Evolutionary conservation across 1,140 invertebrate genomes (phyloP), one percentile per base, ranked within the genome.

Genomic region (Leptinotarsa lineolata): DNA sequence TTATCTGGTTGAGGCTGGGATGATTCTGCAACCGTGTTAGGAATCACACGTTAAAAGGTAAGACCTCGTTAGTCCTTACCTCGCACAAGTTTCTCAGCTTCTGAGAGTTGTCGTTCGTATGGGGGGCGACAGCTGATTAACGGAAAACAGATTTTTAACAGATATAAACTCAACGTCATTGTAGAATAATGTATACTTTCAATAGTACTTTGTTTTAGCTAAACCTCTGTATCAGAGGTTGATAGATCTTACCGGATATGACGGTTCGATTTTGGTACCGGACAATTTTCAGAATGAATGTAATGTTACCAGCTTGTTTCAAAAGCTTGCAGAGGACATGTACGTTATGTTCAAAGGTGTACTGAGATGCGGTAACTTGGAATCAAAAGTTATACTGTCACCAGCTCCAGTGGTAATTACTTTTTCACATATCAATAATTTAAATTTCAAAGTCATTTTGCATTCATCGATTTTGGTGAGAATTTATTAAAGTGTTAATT

Each of bases 311-410:
- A 86, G 88, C 76, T 86, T 93, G 74, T 93, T 95, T 76, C 87
- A 90, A 75, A 90, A 91, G 77, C 80, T 96, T 60, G 91, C 91
- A 46, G 92, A 95, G 80, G 87, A 88, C n/a, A 91, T 92, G 85
- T 97, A 92, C 82, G 87, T 90, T 18, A 91, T 92, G 1, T 95
- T 92, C 81, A 90, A 91, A 83, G 93, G 92, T 2, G 87, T 85
- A 24, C 83, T 96, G 3, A 90, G 90, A 76, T 95, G 94, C 86
- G 94, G 95, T 1, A 89, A 91, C 85, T 88, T 94, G 75, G 90
- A 87, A 66, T 94, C 91, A 67, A 89, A 88, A 71, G 88, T 96
- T 61, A 86, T 91, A 65, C 82, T 97, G 45, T 95, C 91, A 78
- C 95, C 95, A 45, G 88, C 92, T 5, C 93, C 94, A 21, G 88